Base-by-base conservation (phyloP, 2,888 invertebrate species). In the Spialia ferax region DNA sequence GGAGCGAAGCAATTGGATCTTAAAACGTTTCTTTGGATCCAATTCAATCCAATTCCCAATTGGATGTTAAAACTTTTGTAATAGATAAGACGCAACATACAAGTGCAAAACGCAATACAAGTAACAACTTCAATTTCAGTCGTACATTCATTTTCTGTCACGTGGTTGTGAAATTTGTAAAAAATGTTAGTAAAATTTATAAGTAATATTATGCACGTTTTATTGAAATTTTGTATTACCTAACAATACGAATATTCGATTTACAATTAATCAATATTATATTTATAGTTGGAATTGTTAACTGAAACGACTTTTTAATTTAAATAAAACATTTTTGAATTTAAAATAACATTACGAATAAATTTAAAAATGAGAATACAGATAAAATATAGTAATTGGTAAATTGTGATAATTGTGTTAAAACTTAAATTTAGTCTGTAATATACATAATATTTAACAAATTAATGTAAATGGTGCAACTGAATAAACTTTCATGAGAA, bases 151-250 rank as follows among this genome's bases (percentile, higher is more conserved):
- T 80, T 84, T 83, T 73, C 73, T 76, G 77, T 80, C 77, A 74
- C 82, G 86, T 82, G 88, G 88, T 88, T 88, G 88, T 88, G 88
- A 88, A 79, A 78, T 79, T 78, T 79, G 71, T 75, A 79, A 75
- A 76, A 73, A 64, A 45, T 18, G 10, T 45, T 45, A 18, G 45
- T 45, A 45, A 45, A 45, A 18, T 13, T 11, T 64, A 48, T 57
- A 50, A 61, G 29, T 56, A 45, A 56, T 69, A 35, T 38, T 50
- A 72, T 63, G 72, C 70, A 72, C 70, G 63, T 48, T 63, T 69
- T 61, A 61, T 67, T 66, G 69, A 48, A 48, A 18, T 62, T 69
- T 70, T 63, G 59, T 18, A 45, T 10, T 3, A 56, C 29, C 23
- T 63, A 63, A 23, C 38, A 15, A 45, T 63, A 63, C 63, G 20